phyloP scores from a whole-genome alignment of 2,888 invertebrate species.

The Brachynemurus nebulosus region DNA sequence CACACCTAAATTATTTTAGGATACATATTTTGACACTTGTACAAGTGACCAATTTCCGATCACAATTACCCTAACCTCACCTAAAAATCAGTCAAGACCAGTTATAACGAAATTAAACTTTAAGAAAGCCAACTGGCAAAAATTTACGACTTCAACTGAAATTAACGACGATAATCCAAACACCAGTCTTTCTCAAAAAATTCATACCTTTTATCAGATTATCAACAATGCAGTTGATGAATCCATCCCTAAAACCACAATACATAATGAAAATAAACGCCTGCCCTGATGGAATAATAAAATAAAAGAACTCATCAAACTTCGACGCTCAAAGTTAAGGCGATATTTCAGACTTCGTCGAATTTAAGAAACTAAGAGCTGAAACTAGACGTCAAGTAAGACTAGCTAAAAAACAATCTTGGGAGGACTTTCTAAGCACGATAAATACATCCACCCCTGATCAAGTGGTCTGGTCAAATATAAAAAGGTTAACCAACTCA shows the following conservation, averaged over 20 bases:
- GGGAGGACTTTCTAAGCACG: conserved; percentile 3
- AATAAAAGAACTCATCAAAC: neutral
- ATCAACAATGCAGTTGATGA: neutral
- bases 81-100: too few relatives aligned
- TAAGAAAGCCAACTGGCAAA: conserved; percentile 14
- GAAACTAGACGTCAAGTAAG: conserved; percentile 5
- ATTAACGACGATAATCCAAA: neutral
- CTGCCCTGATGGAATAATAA: conserved; percentile 6
- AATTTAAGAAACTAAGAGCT: conserved; percentile 10
- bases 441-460: neutral
- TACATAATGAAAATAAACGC: neutral
- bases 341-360: conserved; percentile 5
- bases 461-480: neutral
- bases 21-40: conserved; percentile 6
- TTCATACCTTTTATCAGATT: neutral
- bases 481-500: neutral
- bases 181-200: neutral
- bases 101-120: conserved; percentile 16
- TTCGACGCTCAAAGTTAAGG: neutral
- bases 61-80: too few relatives aligned
- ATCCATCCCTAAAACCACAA: neutral
- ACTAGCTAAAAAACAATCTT: conserved; percentile 8
- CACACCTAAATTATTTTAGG: conserved; percentile 8
- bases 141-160: neutral
- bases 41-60: conserved; percentile 18